Evolutionary conservation across 2,888 invertebrate species (phyloP).

Genomic region (Lissocephala sabroskyi): DNA sequence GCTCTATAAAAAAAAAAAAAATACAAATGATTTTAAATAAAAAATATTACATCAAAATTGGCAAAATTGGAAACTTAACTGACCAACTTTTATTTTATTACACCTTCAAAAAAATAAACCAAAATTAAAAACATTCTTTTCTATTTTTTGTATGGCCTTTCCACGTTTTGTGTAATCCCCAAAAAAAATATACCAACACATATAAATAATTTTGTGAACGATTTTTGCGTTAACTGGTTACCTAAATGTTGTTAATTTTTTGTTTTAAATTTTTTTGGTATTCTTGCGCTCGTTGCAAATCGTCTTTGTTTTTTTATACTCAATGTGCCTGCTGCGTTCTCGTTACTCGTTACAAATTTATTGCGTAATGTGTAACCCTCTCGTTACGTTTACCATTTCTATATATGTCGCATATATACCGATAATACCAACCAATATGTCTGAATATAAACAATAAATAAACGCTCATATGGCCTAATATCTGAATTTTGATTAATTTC

Average conservation of each 20-base stretch:
- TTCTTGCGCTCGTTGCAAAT: slow-evolving; percentile 60
- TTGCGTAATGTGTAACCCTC: slow-evolving; percentile 62
- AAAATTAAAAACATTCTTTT: slow-evolving; percentile 19
- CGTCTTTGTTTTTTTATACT: slow-evolving; percentile 35
- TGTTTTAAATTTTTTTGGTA: slow-evolving; percentile 24
- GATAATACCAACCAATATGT: no score
- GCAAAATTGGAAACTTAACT: slow-evolving; percentile 55
- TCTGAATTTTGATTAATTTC: slow-evolving; percentile 26
- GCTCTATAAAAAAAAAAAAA: slow-evolving; percentile 51
- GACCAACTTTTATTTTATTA: neutral
- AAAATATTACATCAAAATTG: slow-evolving; percentile 51
- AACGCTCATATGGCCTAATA: slow-evolving; percentile 45
- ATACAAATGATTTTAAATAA: slow-evolving; percentile 33
- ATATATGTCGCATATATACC: slow-evolving; percentile 49
- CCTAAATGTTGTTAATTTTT: slow-evolving; percentile 65
- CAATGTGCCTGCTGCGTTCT: slow-evolving; percentile 61
- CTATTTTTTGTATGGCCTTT: slow-evolving; percentile 17
- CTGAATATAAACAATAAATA: neutral
- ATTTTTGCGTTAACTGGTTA: slow-evolving; percentile 19
- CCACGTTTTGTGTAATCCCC: no score
- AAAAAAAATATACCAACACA: slow-evolving; percentile 24
- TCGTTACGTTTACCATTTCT: slow-evolving; percentile 55
- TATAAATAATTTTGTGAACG: slow-evolving; percentile 51
- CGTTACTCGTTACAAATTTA: slow-evolving; percentile 56
- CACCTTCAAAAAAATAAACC: slow-evolving; percentile 5